Evolutionary conservation across 2,888 invertebrate species (phyloP).

Genomic region (Yponomeuta evonymella): DNA sequence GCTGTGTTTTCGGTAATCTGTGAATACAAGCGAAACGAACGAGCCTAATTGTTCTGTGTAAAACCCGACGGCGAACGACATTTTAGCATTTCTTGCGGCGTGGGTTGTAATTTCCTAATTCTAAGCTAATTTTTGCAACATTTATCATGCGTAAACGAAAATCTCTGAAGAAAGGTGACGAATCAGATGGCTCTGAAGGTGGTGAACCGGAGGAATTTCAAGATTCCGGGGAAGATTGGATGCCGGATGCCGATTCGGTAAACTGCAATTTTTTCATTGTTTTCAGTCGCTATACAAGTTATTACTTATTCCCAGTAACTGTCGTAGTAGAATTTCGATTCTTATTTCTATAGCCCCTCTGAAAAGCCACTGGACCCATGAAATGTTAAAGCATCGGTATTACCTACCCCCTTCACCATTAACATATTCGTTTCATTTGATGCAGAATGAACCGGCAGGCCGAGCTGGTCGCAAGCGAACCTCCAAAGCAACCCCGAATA

Average conservation of each 20-base stretch:
- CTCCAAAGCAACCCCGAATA: constrained; percentile 50
- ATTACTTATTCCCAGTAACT: background rate
- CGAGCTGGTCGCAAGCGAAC: constrained; percentile 51
- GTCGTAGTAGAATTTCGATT: background rate
- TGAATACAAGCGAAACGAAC: background rate
- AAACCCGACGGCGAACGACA: constrained; percentile 3
- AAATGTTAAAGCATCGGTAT: background rate
- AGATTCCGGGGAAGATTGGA: constrained; percentile 75
- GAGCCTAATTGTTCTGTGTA: background rate
- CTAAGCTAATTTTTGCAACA: constrained; percentile 22
- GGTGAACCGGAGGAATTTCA: constrained; percentile 73
- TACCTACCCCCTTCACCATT: no score
- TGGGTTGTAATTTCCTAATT: constrained; percentile 31
- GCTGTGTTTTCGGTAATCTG: background rate
- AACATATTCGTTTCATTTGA: background rate
- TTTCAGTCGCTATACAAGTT: background rate
- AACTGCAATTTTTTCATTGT: constrained; percentile 18
- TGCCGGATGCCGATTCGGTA: constrained; percentile 72
- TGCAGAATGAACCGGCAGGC: constrained; percentile 53
- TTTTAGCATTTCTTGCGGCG: constrained; percentile 27
- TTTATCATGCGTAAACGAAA: constrained; percentile 65
- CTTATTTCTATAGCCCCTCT: background rate
- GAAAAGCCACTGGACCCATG: background rate
- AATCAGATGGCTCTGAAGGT: constrained; percentile 65
- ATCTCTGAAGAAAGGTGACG: constrained; percentile 62